Evolutionary conservation across 2,888 invertebrate genomes (phyloP), one percentile per base, ranked within the genome.

Genomic region (Uropetala carovei): DNA sequence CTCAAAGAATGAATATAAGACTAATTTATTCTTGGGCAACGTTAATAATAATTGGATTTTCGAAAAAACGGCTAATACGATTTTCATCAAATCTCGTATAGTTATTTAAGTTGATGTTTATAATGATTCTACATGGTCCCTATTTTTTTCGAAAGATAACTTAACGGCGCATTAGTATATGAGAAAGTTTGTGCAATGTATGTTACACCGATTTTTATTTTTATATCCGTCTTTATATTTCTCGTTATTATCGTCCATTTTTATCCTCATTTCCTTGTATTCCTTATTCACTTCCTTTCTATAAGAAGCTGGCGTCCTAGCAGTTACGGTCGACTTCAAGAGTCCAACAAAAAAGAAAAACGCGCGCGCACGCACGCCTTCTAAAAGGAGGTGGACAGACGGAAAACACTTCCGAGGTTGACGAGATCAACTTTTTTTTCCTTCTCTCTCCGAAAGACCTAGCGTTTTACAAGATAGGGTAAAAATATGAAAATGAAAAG

Each of bases 351-450:
- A 43, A 43, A n/a, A 27, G 22, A 75, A 75, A 22, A n/a, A 56
- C 7, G 83, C 83, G 56, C 83, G 30, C 83, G 56, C 43, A 56
- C 56, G 56, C 83, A 83, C 83, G 16, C n/a, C 64, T 5, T n/a
- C n/a, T 5, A 64, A 7, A 64, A 18, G n/a, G n/a, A n/a, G 64
- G 64, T n/a, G 83, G 86, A 59, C 43, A 14, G 27, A n/a, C 30
- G 59, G 16, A 86, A 60, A 86, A 86, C 86, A 86, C 86, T 86
- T n/a, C n/a, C 86, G 59, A 86, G 27, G 58, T 86, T 60, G 86
- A 86, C 59, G 83, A 43, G 9, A 57, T n/a, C 56, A 59, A 86
- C 59, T 59, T 86, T 60, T 86, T 60, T 86, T 60, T 57, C 59
- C 30, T 60, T 16, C 60, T 11, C 86, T 27, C 30, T 60, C 16